Evolutionary conservation across 2,113 vertebrate genomes (phyloP).

Genomic region (Chaenocephalus aceratus): DNA sequence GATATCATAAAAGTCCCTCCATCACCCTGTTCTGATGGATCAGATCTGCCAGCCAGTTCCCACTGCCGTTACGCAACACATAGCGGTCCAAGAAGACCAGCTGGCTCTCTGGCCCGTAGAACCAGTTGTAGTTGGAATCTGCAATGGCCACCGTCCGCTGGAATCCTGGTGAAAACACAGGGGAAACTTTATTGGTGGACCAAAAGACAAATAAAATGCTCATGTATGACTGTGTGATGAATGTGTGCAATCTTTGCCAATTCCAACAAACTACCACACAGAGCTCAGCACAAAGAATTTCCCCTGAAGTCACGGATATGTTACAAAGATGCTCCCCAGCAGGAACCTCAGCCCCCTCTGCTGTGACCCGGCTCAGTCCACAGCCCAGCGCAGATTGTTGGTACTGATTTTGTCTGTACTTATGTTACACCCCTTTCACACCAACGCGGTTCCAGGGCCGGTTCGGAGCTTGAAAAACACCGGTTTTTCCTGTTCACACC

Average conservation of each 20-base stretch:
- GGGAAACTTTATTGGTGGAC: conserved; percentile 2
- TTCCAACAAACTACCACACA: neutral
- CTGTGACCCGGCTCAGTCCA: conserved; percentile 12
- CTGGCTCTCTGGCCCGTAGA: conserved; percentile 98
- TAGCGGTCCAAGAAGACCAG: conserved; percentile 97
- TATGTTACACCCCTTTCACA: neutral
- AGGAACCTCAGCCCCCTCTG: conserved; percentile 5
- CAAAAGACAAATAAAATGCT: neutral
- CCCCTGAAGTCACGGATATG: conserved; percentile 1
- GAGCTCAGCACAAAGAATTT: conserved; percentile 3
- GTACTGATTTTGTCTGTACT: conserved; percentile 23
- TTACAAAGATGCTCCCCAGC: neutral
- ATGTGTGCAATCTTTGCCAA: neutral
- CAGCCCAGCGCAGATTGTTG: conserved; percentile 20
- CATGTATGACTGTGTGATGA: neutral
- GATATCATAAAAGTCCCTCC: conserved; percentile 80
- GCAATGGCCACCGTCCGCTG: conserved; percentile 96
- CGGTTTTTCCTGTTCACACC: too few relatives aligned
- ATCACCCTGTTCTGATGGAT: conserved; percentile 89
- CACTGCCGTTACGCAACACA: conserved; percentile 96
- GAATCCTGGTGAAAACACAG: conserved; percentile 86
- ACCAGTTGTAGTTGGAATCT: conserved; percentile 99
- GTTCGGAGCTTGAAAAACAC: too few relatives aligned
- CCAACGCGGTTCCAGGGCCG: too few relatives aligned
- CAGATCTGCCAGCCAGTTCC: conserved; percentile 95